Evolutionary conservation across 2,888 invertebrate species (phyloP), one percentile per base, ranked within the genome.

Genomic region (Griposia aprilina): DNA sequence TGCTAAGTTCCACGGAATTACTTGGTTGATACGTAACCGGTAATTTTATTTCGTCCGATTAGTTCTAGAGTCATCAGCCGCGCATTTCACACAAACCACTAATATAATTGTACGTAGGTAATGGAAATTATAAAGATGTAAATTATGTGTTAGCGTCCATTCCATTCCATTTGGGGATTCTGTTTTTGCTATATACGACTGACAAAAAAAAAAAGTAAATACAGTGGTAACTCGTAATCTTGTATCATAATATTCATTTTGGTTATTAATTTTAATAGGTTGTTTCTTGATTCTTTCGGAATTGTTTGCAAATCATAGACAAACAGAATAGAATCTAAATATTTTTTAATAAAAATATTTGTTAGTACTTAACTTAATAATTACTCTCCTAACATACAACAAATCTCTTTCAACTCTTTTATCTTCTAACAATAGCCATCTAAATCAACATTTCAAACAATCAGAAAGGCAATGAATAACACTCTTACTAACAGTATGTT

Each of bases 21-120:
- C 87, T 83, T 87, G 78, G 76, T 78, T 80, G 84, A 89, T 88
- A 86, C 83, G 81, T 84, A 84, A 87, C 84, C 85, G 81, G 87
- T 83, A 86, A 88, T 88, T 91, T 91, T 76, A 88, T 88, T 90
- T 90, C 87, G 93, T 69, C 93, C 94, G 94, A 94, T 94, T 94
- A 92, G 94, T 94, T 94, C 92, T 92, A 91, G 92, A 92, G 94
- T 93, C 92, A 91, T 89, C 89, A 90, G 84, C 89, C 92, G 85
- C 74, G 86, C 84, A 87, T 85, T 88, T 84, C 74, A 60, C 66
- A 73, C 75, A 77, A 85, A 86, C 82, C 80, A 78, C 81, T 80
- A 80, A 86, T 82, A 86, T 80, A 85, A 89, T 86, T 86, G 80
- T 82, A 81, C 36, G 72, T 84, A 80, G 20, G 82, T 81, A 88